phyloP scores from a whole-genome alignment of 2,113 vertebrate species.

The Phasianus colchicus region DNA sequence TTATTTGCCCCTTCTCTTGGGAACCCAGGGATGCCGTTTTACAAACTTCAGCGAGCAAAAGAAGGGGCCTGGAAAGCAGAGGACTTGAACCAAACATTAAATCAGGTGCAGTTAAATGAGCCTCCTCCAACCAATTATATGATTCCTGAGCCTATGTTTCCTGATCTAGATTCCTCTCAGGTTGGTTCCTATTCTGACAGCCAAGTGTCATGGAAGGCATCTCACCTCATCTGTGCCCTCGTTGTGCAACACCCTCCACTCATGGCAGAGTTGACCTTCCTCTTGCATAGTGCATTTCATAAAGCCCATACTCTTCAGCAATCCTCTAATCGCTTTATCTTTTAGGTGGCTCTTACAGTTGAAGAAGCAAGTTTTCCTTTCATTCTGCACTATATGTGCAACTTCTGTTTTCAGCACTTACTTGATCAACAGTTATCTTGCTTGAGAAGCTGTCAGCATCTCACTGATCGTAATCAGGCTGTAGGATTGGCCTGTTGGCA shows the following conservation, averaged over 20 bases:
- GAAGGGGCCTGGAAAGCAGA: constrained; percentile 84
- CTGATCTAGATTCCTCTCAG: constrained; percentile 74
- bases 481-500: neutral
- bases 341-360: neutral
- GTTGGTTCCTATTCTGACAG: constrained; percentile 68
- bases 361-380: neutral
- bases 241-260: constrained; percentile 16
- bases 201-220: constrained; percentile 50
- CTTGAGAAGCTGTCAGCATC: neutral
- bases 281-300: constrained; percentile 40
- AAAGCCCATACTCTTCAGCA: neutral
- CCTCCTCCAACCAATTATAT: constrained; percentile 68
- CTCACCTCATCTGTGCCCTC: constrained; percentile 59
- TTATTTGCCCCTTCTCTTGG: constrained; percentile 3
- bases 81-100: constrained; percentile 56
- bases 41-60: constrained; percentile 82
- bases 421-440: neutral
- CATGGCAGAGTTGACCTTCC: constrained; percentile 21
- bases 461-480: neutral
- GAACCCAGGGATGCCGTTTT: constrained; percentile 82
- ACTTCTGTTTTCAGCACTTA: neutral
- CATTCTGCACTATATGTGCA: neutral
- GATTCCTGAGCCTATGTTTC: constrained; percentile 76
- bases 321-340: neutral
- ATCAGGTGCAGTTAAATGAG: constrained; percentile 79